Conservation (phyloP, 2,888 invertebrate species). For the Tyria jacobaeae region DNA sequence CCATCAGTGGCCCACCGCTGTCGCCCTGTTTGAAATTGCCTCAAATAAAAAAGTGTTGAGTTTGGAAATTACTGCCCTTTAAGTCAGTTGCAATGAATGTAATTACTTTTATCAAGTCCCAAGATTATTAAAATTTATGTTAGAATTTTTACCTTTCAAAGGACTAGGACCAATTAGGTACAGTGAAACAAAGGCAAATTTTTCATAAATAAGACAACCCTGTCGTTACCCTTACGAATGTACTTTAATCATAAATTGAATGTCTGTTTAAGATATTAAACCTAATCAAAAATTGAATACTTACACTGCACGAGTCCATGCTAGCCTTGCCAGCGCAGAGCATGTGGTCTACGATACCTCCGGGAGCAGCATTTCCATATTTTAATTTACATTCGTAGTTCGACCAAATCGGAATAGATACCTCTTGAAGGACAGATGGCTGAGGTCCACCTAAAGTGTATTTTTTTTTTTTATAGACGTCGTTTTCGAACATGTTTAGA, state of each 20-base stretch:
- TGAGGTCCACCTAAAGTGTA: constrained; percentile 90
- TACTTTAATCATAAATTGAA: neutral
- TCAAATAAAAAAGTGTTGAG: neutral
- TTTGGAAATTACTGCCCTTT: no score
- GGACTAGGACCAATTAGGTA: no score
- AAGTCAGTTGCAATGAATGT: neutral
- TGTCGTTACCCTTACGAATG: neutral
- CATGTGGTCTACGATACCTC: constrained; percentile 95
- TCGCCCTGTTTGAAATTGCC: constrained; percentile 88
- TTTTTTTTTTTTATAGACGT: neutral
- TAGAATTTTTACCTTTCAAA: no score
- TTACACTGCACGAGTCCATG: constrained; percentile 96
- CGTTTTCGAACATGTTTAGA: no score
- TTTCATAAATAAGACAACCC: neutral
- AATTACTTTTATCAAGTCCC: no score
- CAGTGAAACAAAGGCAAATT: no score
- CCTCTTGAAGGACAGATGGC: constrained; percentile 93
- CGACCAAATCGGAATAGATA: constrained; percentile 93
- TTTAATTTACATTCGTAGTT: constrained; percentile 92
- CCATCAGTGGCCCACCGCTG: constrained; percentile 95
- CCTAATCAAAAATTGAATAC: constrained; percentile 20
- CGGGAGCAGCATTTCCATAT: constrained; percentile 95
- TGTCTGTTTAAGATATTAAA: no score
- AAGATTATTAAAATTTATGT: no score
- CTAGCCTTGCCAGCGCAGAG: constrained; percentile 94